Percentiles rank a stretch among this genome's conserved stretches.
Evolutionary conservation across 2,113 vertebrate genomes (phyloP).

Genomic region (Phrynosoma platyrhinos): DNA sequence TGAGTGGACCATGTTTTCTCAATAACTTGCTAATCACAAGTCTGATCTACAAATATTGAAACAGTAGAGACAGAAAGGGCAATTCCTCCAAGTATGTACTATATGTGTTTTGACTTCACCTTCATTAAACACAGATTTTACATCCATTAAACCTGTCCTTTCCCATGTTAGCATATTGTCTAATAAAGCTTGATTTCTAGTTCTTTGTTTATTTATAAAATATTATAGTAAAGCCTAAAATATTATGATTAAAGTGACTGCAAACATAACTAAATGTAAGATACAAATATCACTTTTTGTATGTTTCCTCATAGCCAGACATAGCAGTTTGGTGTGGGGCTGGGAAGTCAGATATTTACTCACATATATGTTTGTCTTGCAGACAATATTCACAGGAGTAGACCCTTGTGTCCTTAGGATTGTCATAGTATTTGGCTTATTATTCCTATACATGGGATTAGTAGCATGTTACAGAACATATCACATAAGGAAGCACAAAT

Average conservation of each 20-base stretch:
- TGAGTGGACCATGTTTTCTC: not conserved
- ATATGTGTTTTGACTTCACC: not conserved
- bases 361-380: not conserved
- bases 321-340: not conserved
- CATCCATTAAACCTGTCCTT: not conserved
- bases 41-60: not conserved
- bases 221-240: not conserved
- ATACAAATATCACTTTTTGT: too few species aligned
- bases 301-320: not conserved
- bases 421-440: not conserved
- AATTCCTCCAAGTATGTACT: not conserved
- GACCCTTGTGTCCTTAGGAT: not conserved
- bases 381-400: not conserved
- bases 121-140: not conserved
- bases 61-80: not conserved
- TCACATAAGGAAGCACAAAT: not conserved
- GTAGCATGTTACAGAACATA: too few species aligned
- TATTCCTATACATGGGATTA: not conserved
- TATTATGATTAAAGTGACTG: too few species aligned
- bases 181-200: not conserved
- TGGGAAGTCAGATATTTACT: too few species aligned
- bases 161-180: not conserved
- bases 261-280: too few species aligned
- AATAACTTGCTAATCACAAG: not conserved
- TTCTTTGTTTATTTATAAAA: too few species aligned